Evolutionary conservation across 2,888 invertebrate genomes (phyloP).

Genomic region (Callosobruchus maculatus): DNA sequence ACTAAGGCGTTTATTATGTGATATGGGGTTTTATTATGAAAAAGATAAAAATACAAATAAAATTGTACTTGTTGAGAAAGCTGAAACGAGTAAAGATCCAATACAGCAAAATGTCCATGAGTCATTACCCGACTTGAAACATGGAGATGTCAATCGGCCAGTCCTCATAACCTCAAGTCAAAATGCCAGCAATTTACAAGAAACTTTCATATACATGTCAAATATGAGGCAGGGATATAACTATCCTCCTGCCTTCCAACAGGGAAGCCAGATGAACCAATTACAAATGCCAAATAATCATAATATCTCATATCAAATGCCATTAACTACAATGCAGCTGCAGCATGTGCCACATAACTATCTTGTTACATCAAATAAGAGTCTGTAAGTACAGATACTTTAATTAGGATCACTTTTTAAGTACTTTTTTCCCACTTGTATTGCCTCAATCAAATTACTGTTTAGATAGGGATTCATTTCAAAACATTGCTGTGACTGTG

Average conservation of each 20-base stretch:
- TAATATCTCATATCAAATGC: not conserved
- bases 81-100: not conserved
- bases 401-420: too few species aligned
- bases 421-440: too few species aligned
- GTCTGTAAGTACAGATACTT: not conserved
- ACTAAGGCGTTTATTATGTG: constrained; percentile 41
- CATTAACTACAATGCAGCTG: not conserved
- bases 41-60: constrained; percentile 41
- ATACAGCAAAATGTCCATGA: not conserved
- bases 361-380: not conserved
- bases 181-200: not conserved
- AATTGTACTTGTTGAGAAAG: constrained; percentile 41
- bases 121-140: not conserved
- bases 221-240: not conserved
- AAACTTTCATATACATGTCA: not conserved
- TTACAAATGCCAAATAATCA: not conserved
- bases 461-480: too few species aligned
- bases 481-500: too few species aligned
- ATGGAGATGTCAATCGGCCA: not conserved
- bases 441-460: too few species aligned
- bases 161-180: not conserved
- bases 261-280: not conserved
- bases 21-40: constrained; percentile 48
- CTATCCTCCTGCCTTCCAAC: not conserved
- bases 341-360: not conserved